Conservation (phyloP, 2,113 vertebrate species). For the Lepisosteus oculatus region DNA sequence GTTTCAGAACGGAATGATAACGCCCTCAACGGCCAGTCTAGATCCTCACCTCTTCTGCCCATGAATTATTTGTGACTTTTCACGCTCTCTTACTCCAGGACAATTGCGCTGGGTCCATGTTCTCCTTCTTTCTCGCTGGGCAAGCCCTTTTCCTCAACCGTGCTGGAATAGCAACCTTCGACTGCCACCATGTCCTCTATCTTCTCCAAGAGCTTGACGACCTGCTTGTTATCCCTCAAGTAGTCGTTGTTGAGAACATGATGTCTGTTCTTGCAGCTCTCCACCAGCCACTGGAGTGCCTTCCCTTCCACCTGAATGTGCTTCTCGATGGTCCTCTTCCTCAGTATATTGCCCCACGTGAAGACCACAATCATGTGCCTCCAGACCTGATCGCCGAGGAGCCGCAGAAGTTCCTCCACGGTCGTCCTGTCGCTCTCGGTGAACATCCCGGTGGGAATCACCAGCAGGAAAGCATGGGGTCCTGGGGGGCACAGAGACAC, state of each 20-base stretch:
- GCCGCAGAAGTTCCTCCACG: conserved; percentile 62
- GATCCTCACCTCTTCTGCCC: too few species aligned
- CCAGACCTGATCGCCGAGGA: conserved; percentile 64
- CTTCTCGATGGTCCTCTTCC: conserved; percentile 61
- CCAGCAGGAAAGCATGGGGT: conserved; percentile 67
- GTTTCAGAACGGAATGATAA: too few species aligned
- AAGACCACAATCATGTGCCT: conserved; percentile 65
- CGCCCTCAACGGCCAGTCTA: too few species aligned
- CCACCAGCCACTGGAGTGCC: conserved; percentile 63
- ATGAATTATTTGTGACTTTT: too few species aligned
- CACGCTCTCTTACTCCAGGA: too few species aligned
- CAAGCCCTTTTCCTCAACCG: conserved; percentile 35
- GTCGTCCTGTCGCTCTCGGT: conserved; percentile 58
- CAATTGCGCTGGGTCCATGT: conserved; percentile 30
- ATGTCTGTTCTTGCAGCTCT: conserved; percentile 64
- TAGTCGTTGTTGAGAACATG: conserved; percentile 65
- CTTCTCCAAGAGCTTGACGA: conserved; percentile 54
- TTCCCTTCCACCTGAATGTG: conserved; percentile 66
- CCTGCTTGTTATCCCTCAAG: conserved; percentile 61
- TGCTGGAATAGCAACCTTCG: conserved; percentile 48
- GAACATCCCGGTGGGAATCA: conserved; percentile 70
- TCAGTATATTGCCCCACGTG: conserved; percentile 62
- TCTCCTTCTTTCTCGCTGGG: conserved; percentile 33
- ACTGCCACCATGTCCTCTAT: conserved; percentile 65
- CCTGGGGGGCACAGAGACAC: conserved; percentile 59